These are phyloP conservation scores for Odontamblyopus rebecca DNA, from an alignment of 2,797 vertebrate species.

Conservation along the genomic window DNA sequence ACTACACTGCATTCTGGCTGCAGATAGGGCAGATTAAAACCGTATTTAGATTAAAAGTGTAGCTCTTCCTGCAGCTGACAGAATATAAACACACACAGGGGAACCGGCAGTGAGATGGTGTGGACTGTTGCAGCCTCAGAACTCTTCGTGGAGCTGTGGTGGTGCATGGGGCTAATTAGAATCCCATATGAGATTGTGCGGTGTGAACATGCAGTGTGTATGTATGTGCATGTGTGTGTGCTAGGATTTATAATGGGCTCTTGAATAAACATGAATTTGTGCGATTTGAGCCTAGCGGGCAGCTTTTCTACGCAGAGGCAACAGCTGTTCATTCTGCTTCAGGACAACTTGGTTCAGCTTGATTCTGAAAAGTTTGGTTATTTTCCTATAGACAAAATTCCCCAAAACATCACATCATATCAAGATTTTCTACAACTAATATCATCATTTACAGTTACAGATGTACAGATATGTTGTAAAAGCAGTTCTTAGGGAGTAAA, in stretches of 20 bases:
- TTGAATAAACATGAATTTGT: conserved; percentile 57
- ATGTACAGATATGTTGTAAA: too few relatives aligned
- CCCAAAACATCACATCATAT: too few relatives aligned
- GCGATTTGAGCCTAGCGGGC: conserved; percentile 46
- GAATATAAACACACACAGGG: conserved; percentile 39
- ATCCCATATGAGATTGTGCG: conserved; percentile 17
- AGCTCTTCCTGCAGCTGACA: conserved; percentile 36
- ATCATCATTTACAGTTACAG: too few relatives aligned
- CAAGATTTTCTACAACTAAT: too few relatives aligned
- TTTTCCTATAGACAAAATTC: neutral
- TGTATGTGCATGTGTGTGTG: conserved; percentile 13
- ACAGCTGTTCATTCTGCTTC: conserved; percentile 44
- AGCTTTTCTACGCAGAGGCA: conserved; percentile 29
- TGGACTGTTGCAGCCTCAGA: conserved; percentile 10
- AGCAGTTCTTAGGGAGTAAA: neutral
- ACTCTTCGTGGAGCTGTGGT: conserved; percentile 19
- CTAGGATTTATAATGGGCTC: conserved; percentile 26
- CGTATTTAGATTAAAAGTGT: conserved; percentile 44
- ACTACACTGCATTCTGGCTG: conserved; percentile 26
- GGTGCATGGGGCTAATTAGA: conserved; percentile 21
- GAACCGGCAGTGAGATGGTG: conserved; percentile 1
- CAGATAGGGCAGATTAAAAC: conserved; percentile 39
- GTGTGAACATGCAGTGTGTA: conserved; percentile 14
- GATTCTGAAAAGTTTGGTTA: conserved; percentile 7
- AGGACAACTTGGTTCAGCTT: conserved; percentile 38